Evolutionary conservation across 2,888 invertebrate genomes (phyloP), one percentile per base, ranked within the genome.

Genomic region (Euplexia lucipara): DNA sequence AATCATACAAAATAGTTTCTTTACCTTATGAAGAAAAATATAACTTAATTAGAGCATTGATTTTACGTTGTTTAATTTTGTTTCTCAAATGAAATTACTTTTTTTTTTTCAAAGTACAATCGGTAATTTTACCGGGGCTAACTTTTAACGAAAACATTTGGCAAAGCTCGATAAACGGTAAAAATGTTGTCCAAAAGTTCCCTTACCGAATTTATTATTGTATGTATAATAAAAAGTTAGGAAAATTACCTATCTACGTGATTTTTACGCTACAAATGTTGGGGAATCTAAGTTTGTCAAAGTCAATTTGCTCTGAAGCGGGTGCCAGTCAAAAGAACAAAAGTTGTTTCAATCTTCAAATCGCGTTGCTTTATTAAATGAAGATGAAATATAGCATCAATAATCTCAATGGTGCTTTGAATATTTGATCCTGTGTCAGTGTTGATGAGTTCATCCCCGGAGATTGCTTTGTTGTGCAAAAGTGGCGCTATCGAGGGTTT

Each of bases 351-450:
- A 57, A 61, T 61, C 44, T 68, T 64, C 12, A 48, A 73, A 73
- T 56, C 47, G 34, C 30, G 54, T 70, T 67, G 68, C 69, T 75
- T 70, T 76, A 81, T 81, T 80, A 79, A 79, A 81, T 79, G 70
- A 81, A 73, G 76, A 65, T 75, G 71, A 83, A 83, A 83, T 83
- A 84, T 79, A 81, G 75, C 78, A 79, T 79, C 82, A 78, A 81
- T 82, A 78, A 83, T 82, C 80, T 87, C 74, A 76, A 79, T 70
- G 80, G 83, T 81, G 78, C 78, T 84, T 77, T 78, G 80, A 82
- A 86, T 85, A 85, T 87, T 87, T 85, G 86, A 86, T 85, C 83
- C 80, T 77, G 82, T 84, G 82, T 84, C 84, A 78, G 79, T 82
- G 83, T 86, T 85, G 85, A 88, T 80, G 85, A 83, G 84, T 81